Conservation (phyloP, 2,888 invertebrate genomes). For the Andricus curvator region DNA sequence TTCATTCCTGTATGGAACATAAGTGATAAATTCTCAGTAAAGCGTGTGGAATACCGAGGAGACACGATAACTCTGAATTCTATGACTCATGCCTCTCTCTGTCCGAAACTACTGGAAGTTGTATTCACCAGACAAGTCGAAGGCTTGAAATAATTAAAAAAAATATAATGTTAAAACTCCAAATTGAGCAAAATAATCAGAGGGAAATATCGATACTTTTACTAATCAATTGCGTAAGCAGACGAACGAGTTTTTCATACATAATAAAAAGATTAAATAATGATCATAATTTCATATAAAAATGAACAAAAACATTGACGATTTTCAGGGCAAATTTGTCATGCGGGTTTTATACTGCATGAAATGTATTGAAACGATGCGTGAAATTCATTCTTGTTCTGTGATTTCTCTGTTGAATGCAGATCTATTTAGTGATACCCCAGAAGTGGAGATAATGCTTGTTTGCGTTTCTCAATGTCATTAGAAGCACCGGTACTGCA, state of each 20-base stretch:
- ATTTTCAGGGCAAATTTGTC: constrained; percentile 11
- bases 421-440: constrained; percentile 27
- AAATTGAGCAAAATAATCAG: too few species aligned
- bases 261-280: too few species aligned
- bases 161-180: too few species aligned
- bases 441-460: constrained; percentile 25
- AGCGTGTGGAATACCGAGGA: constrained; percentile 53
- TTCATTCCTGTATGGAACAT: constrained; percentile 50
- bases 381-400: constrained; percentile 22
- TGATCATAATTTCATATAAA: too few species aligned
- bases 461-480: constrained; percentile 35
- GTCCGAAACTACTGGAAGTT: constrained; percentile 1
- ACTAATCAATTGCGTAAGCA: too few species aligned
- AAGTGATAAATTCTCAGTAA: constrained; percentile 50
- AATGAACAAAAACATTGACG: too few species aligned
- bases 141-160: neutral
- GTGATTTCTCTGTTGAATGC: constrained; percentile 34
- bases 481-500: constrained; percentile 9
- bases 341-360: neutral
- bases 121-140: constrained; percentile 1
- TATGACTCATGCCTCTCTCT: constrained; percentile 17
- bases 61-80: constrained; percentile 37
- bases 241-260: too few species aligned
- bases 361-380: constrained; percentile 17
- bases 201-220: too few species aligned